Conservation (phyloP, 2,888 invertebrate genomes). For the Encarsia formosa region DNA sequence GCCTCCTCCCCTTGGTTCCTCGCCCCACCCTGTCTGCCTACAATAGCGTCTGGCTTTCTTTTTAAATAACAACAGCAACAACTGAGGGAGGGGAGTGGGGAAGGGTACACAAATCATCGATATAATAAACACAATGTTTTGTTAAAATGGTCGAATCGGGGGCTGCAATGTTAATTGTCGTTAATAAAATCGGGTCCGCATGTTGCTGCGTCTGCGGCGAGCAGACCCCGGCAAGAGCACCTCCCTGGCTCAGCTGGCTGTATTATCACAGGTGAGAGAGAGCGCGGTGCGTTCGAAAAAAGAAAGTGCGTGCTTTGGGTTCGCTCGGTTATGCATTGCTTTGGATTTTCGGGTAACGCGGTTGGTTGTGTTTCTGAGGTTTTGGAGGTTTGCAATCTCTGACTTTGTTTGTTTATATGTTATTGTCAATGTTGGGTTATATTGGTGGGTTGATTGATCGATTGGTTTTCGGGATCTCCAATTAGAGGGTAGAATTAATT, state of each 20-base stretch:
- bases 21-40: neutral
- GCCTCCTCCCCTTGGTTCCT: neutral
- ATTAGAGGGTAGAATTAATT: too few species aligned
- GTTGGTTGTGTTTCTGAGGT: too few species aligned
- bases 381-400: too few species aligned
- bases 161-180: slow-evolving; percentile 51
- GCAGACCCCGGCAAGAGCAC: slow-evolving; percentile 49
- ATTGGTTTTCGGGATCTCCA: too few species aligned
- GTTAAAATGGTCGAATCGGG: neutral
- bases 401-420: too few species aligned
- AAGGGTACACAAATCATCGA: neutral
- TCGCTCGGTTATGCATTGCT: too few species aligned
- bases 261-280: neutral
- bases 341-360: too few species aligned
- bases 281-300: neutral
- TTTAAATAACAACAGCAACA: neutral
- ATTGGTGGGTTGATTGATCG: too few species aligned
- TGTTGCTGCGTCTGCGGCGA: slow-evolving; percentile 51
- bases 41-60: neutral
- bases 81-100: neutral
- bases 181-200: slow-evolving; percentile 51
- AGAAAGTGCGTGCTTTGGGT: too few species aligned
- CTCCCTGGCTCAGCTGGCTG: slow-evolving; percentile 12
- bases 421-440: too few species aligned
- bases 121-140: too few species aligned